Evolutionary conservation across 2,888 invertebrate genomes (phyloP), one percentile per base, ranked within the genome.

Genomic region (Corbicula japonica): DNA sequence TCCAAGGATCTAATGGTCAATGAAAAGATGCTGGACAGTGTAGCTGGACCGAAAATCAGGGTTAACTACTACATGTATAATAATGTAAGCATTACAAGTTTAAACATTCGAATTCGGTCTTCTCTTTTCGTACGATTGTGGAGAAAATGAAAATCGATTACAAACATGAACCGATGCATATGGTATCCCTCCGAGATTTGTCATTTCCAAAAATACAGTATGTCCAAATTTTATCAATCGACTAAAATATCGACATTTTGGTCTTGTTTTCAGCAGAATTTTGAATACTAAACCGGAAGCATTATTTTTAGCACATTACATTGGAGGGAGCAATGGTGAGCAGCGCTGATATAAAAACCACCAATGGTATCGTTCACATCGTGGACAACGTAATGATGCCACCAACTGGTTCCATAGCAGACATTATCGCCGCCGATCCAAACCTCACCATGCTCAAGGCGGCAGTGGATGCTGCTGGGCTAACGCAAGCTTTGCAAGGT

Each of bases 361-460:
- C 75, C 34, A 89, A 89, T 63, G 89, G 89, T 30, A 77, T 87
- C 18, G 76, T 89, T n/a, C 85, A 87, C 58, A 56, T 79, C 21
- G 48, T 89, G 1, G 61, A 80, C n/a, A 50, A 70, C 6, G 78
- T 87, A 1, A 75, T 89, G 73, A 46, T 62, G 35, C 84, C 86
- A 10, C 83, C 87, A 23, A 74, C 65, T 3, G 87, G 86, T 18
- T 80, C 61, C 48, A 80, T 87, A 34, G 56, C 83, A 8, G 87
- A 87, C 30, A 73, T 87, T 8, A 52, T 84, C 10, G 60, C 72
- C 12, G 35, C 60, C 44, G 80, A 83, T 46, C 58, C 81, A 2
- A 58, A 82, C 5, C 79, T 86, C 48, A 79, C 77, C 8, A 86
- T 83, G 8, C 83, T 87, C n/a, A 68, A 76, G 15, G 68, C 84